Evolutionary conservation across 2,888 invertebrate species (phyloP), one percentile per base, ranked within the genome.

Genomic region (Drosophila conformis): DNA sequence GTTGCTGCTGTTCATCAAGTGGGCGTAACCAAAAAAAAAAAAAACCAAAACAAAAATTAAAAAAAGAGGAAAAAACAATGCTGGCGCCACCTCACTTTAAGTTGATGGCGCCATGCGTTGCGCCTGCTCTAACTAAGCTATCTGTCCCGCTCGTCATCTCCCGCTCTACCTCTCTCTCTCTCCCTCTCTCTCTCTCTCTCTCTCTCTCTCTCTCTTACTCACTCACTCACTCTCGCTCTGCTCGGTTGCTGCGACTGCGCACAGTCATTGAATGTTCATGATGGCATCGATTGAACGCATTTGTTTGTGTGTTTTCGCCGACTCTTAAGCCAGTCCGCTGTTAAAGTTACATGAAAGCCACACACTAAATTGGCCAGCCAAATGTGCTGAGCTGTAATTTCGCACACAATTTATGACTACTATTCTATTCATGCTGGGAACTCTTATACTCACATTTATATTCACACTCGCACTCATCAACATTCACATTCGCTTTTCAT

Each of bases 11-110:
- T 61, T 66, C 69, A 73, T 80, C 82, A 83, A 91, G 91, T 90
- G 87, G 91, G 92, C 91, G 91, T 91, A 87, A 89, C 92, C 89
- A 80, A 89, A 91, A 80, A 70, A 66, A 52, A 53, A 48, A 51
- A 51, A 51, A 36, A 25, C 13, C 25, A 15, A 46, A 46, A 46
- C 7, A 25, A 56, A 62, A 51, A 62, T 64, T 56, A 69, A 69
- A 42, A 63, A 59, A 59, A 70, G 54, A 48, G 53, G 56, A 66
- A 88, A 77, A 87, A 69, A 75, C 83, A 83, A 85, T 81, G 73
- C 74, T 91, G 92, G 91, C 92, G 92, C 91, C 91, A 91, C 91
- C 91, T 91, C 82, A 83, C 82, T 84, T 87, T 80, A 82, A 82
- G 70, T 63, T 80, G 80, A 79, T 85, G 90, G 88, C 85, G 90